Evolutionary conservation across 2,113 vertebrate genomes (phyloP).

Genomic region (Alces alces): DNA sequence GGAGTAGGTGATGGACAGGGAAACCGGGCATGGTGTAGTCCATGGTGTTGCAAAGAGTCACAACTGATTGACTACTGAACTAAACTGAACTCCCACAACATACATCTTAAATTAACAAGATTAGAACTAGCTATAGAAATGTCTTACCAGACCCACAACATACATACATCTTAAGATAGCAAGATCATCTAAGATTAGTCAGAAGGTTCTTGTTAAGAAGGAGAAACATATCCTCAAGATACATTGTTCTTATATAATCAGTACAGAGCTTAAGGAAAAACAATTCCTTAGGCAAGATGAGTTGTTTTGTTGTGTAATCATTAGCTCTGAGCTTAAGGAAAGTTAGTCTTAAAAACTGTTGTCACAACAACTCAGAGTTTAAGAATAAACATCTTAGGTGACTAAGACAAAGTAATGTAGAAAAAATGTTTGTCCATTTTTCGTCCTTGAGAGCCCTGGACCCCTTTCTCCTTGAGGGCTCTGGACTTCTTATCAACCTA

Average conservation of each 20-base stretch:
- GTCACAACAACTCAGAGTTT: neutral
- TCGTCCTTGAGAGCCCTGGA: neutral
- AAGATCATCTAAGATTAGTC: neutral
- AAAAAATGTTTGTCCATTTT: neutral
- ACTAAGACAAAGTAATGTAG: neutral
- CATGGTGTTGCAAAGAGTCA: neutral
- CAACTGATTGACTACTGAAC: neutral
- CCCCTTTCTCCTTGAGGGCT: neutral
- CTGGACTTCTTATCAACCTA: neutral
- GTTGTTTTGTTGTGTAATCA: neutral
- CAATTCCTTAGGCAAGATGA: neutral
- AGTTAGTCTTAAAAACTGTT: neutral
- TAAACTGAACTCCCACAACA: neutral
- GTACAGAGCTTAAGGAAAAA: neutral
- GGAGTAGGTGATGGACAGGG: neutral
- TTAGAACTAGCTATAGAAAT: neutral
- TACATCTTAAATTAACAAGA: neutral
- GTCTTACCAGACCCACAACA: neutral
- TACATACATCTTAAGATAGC: neutral
- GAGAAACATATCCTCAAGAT: neutral
- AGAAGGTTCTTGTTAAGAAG: neutral
- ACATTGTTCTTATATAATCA: neutral
- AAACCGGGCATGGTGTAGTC: neutral
- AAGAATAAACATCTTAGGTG: neutral
- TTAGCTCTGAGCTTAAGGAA: neutral